Evolutionary conservation across 2,888 invertebrate genomes (phyloP), one percentile per base, ranked within the genome.

Genomic region (Andrena camellia): DNA sequence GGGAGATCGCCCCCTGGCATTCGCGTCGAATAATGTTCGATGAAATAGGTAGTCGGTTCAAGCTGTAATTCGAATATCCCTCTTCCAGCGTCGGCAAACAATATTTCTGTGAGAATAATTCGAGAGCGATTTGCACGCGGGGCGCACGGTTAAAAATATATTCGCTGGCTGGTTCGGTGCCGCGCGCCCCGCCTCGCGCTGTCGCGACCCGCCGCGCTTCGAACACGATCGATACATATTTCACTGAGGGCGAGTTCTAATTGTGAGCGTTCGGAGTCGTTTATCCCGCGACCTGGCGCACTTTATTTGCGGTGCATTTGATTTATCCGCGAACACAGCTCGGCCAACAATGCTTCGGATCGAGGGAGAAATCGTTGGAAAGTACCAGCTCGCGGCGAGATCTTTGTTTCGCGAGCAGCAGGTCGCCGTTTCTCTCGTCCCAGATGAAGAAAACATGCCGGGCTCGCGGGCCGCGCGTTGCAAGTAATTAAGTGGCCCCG

Each of bases 231-330:
- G 69, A 79, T 79, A 57, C 33, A 68, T 78, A 79, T 78, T 78
- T 79, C 79, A 78, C 29, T 29, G 42, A 42, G 50, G 13, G 48
- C 3, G n/a, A 2, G 63, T 20, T 79, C 50, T 78, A 79, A 79
- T 78, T 69, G 78, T 20, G 69, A 63, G 29, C 69, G 50, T 57
- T 64, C 52, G 63, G 31, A 79, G 50, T 64, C 70, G 63, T 79
- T 70, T 69, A 79, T 48, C 23, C 69, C 8, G 50, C 13, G 54
- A 64, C 63, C 57, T 10, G 63, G 35, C 26, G 26, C 76, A 69
- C 69, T 79, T 79, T 79, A 79, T 79, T 69, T 57, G 69, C 69
- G 69, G 63, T 20, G 63, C 29, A 63, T 79, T 78, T 78, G 78
- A 79, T 69, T 69, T 64, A 78, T 79, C 35, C 54, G 60, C 31